Percentiles rank a stretch among this genome's conserved stretches.
Evolutionary conservation across 1,140 invertebrate species (phyloP).

Genomic region (Aethina tumida): DNA sequence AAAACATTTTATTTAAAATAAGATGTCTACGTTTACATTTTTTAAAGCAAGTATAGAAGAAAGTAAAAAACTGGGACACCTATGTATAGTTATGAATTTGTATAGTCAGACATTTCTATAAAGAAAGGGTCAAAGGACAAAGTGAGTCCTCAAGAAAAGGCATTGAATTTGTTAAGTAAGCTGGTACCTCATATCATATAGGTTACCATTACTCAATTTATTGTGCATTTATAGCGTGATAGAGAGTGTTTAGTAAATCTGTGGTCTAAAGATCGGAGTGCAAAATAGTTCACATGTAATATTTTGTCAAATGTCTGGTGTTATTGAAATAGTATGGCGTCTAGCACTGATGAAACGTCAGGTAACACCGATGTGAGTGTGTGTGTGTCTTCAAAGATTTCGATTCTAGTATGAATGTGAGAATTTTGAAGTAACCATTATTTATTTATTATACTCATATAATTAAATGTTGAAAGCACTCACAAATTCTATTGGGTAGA

Average conservation of each 20-base stretch:
- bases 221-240: conserved; percentile 65
- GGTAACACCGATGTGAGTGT: conserved; percentile 60
- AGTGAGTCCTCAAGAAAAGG: conserved; percentile 95
- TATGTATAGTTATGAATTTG: conserved; percentile 95
- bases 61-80: conserved; percentile 85
- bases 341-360: conserved; percentile 87
- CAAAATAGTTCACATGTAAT: conserved; percentile 98
- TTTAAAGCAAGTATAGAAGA: conserved; percentile 68
- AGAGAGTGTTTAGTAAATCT: conserved; percentile 91
- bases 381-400: too few species aligned
- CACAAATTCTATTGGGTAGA: too few species aligned
- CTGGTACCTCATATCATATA: too few species aligned
- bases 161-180: conserved; percentile 78
- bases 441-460: too few species aligned
- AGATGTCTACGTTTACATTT: conserved; percentile 38
- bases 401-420: too few species aligned
- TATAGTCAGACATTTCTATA: conserved; percentile 97
- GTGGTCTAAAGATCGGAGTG: conserved; percentile 89
- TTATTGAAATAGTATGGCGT: conserved; percentile 88
- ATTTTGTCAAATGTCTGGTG: conserved; percentile 94
- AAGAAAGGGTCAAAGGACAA: conserved; percentile 99
- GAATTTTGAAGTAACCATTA: too few species aligned
- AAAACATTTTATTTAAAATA: conserved; percentile 90
- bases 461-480: too few species aligned
- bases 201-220: conserved; percentile 4